These are phyloP conservation scores for Talpa occidentalis DNA, from an alignment of 2,113 vertebrate genomes.

Conservation along the genomic window DNA sequence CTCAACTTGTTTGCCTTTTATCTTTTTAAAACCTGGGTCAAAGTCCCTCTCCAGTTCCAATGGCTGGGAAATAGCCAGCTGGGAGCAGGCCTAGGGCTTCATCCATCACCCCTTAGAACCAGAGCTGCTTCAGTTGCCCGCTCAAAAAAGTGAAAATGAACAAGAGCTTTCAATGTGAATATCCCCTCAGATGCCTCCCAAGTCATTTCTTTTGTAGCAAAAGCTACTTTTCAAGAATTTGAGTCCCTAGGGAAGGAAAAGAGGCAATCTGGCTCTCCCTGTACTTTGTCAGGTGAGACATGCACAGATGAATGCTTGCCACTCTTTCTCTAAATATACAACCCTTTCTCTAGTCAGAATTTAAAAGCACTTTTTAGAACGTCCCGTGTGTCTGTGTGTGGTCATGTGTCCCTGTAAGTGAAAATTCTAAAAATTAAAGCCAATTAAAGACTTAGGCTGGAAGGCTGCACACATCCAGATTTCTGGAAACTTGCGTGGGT, in stretches of 20 bases:
- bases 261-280: neutral
- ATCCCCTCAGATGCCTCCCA: neutral
- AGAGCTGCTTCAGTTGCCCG: neutral
- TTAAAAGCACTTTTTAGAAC: neutral
- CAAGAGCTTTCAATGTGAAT: neutral
- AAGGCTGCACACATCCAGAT: fast-evolving
- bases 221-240: neutral
- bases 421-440: neutral
- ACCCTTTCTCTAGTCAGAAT: neutral
- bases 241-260: neutral
- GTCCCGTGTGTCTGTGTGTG: neutral
- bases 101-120: neutral
- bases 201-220: neutral
- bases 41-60: neutral
- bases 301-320: neutral
- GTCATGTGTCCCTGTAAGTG: neutral
- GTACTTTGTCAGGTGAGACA: neutral
- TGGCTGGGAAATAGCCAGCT: neutral
- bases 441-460: neutral
- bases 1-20: neutral
- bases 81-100: neutral
- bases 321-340: neutral
- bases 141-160: neutral
- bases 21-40: neutral
- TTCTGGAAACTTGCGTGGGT: neutral